These are phyloP conservation scores for Lethocerus indicus DNA, from an alignment of 1,140 invertebrate genomes.

Conservation along the genomic window DNA sequence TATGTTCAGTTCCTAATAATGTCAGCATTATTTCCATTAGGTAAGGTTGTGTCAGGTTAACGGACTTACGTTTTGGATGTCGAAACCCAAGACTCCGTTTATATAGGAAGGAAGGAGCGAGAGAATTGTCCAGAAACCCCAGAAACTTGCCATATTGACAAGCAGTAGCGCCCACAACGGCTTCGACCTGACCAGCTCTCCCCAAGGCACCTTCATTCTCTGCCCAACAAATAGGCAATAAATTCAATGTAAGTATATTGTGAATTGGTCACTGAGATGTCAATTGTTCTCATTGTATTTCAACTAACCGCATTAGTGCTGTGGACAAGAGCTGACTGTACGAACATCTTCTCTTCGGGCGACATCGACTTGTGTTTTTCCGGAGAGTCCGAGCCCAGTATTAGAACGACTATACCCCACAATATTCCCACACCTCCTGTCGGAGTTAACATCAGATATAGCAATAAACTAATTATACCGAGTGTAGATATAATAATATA, in stretches of 20 bases:
- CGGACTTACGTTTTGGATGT: constrained; percentile 40
- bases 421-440: constrained; percentile 36
- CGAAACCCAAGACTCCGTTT: constrained; percentile 56
- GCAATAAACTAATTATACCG: too few relatives aligned
- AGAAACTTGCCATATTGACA: constrained; percentile 41
- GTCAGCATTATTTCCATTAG: neutral
- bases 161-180: constrained; percentile 41
- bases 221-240: too few relatives aligned
- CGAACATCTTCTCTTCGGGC: constrained; percentile 29
- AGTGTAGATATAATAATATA: too few relatives aligned
- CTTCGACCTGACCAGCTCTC: constrained; percentile 14
- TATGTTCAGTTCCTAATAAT: neutral
- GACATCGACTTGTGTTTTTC: constrained; percentile 35
- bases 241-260: neutral
- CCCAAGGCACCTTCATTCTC: constrained; percentile 18
- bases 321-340: constrained; percentile 11
- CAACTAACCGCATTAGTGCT: constrained; percentile 12
- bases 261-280: neutral
- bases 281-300: constrained; percentile 1
- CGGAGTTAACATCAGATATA: too few relatives aligned
- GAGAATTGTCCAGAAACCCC: constrained; percentile 83
- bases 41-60: too few relatives aligned
- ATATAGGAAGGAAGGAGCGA: constrained; percentile 85
- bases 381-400: constrained; percentile 47
- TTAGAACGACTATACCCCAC: constrained; percentile 41